These are phyloP conservation scores for Amphiura filiformis DNA, from an alignment of 35 echinoderm and acorn worm genomes.

Conservation along the genomic window DNA sequence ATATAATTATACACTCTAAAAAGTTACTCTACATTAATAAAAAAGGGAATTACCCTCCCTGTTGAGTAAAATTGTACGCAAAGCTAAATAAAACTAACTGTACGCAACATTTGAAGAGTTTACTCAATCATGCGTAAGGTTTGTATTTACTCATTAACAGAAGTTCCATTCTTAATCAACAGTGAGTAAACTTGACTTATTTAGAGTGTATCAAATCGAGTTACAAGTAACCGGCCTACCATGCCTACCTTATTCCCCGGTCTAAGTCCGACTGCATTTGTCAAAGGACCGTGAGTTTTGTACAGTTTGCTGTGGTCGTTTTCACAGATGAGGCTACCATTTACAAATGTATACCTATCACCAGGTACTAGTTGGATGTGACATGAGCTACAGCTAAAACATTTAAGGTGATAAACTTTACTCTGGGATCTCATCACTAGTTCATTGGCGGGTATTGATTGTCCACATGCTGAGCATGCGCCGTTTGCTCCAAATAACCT, in stretches of 20 bases:
- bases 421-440: constrained; percentile 91
- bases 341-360: constrained; percentile 73
- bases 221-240: too few species aligned
- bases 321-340: constrained; percentile 92
- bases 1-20: too few species aligned
- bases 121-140: too few species aligned
- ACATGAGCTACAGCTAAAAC: constrained; percentile 94
- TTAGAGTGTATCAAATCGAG: too few species aligned
- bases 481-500: constrained; percentile 92
- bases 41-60: too few species aligned
- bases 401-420: constrained; percentile 95
- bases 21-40: too few species aligned
- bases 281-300: constrained; percentile 60
- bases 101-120: too few species aligned
- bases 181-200: too few species aligned
- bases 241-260: constrained; percentile 95
- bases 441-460: constrained; percentile 88
- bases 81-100: too few species aligned
- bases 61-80: too few species aligned
- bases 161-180: too few species aligned
- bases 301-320: constrained; percentile 84
- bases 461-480: constrained; percentile 83
- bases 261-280: constrained; percentile 63
- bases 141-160: too few species aligned
- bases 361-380: constrained; percentile 88